phyloP scores from a whole-genome alignment of 1,140 invertebrate species.

The Drosophila nigrodunni region DNA sequence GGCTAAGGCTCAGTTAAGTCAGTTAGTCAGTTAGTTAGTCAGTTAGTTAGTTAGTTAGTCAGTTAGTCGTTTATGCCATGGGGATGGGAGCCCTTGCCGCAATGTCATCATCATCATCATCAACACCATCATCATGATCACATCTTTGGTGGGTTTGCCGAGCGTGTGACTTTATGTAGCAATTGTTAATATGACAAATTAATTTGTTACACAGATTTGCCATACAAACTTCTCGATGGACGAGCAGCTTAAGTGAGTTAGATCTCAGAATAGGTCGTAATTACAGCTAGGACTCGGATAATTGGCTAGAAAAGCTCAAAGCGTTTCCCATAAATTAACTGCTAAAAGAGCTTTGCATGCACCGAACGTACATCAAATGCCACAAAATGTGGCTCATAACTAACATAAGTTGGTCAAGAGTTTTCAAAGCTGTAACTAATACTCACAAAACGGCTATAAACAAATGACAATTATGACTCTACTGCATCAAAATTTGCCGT shows the following conservation, averaged over 20 bases:
- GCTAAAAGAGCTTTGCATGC: neutral
- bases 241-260: slow-evolving; percentile 34
- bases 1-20: slow-evolving; percentile 45
- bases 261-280: slow-evolving; percentile 28
- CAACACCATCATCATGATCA: slow-evolving; percentile 39
- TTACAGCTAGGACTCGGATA: slow-evolving; percentile 21
- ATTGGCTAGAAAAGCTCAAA: neutral
- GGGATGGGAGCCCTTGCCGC: slow-evolving; percentile 38
- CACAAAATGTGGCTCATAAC: slow-evolving; percentile 2
- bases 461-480: slow-evolving; percentile 51
- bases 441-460: slow-evolving; percentile 43
- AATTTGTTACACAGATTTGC: slow-evolving; percentile 78
- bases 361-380: neutral
- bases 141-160: slow-evolving; percentile 42
- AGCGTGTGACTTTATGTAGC: slow-evolving; percentile 79
- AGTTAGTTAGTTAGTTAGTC: slow-evolving; percentile 28
- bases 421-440: slow-evolving; percentile 52
- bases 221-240: slow-evolving; percentile 37
- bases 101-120: slow-evolving; percentile 33
- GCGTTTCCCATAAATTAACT: neutral
- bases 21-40: slow-evolving; percentile 57
- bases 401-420: slow-evolving; percentile 35
- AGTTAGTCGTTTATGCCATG: slow-evolving; percentile 47
- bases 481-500: slow-evolving; percentile 58
- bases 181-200: slow-evolving; percentile 83